Base-by-base conservation (phyloP, 1,140 invertebrate species). In the Pachypsylla venusta region DNA sequence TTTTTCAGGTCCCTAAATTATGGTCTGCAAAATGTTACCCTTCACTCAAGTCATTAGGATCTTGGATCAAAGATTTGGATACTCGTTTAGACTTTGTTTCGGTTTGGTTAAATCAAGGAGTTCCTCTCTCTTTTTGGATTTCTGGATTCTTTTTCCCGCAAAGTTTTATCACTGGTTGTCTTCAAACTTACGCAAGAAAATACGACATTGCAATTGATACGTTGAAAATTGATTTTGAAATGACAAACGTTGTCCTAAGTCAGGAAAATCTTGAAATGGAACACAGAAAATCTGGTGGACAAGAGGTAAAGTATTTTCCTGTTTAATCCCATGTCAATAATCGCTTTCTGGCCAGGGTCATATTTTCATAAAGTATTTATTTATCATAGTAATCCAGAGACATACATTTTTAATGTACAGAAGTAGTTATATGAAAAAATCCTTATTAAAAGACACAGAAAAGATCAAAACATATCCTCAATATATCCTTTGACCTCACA, bases 141-240 rank as follows among this genome's bases (percentile, higher is more conserved):
- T 88, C 89, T 35, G 91, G 90, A 16, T 82, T 93, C 66, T 94
- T 88, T 70, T 93, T 92, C 69, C 89, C 89, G 0, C 90, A 93
- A 77, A 89, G 89, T 35, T 88, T 94, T 67, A 76, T 93, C 58
- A 93, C 90, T 4, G 89, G 87, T 2, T 79, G 84, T 14, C 72
- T 92, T 54, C 91, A 93, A 73, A 89, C 89, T 0, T 84, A 83
- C 70, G 86, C 89, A 1, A 75, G 90, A 30, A 85, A 85, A 65
- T 86, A 89, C 63, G 77, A 81, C 27, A 77, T 88, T 48, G 88
- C 91, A 1, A 92, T 93, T 27, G 90, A 93, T 72, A 80, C 84
- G 55, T 72, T 94, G 0, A 82, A 82, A 69, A 86, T 92, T 64
- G 81, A 90, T 67, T 93, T 88, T 69, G 67, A 73, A 19, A 66